phyloP scores from a whole-genome alignment of 1,140 invertebrate species.

The Zaprionus ornatus region DNA sequence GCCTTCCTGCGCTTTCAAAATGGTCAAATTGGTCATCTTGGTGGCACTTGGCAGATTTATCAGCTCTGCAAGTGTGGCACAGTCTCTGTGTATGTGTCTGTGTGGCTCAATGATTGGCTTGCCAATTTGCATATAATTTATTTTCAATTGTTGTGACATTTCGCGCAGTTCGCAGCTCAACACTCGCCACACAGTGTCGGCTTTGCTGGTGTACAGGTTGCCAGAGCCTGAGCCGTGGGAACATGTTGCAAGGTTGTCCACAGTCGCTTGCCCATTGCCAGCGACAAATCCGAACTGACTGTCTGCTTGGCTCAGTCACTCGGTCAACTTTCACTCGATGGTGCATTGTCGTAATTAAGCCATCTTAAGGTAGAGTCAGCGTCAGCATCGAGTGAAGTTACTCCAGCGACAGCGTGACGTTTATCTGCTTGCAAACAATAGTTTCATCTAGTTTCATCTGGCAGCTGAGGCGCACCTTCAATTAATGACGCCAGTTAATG shows the following conservation, averaged over 20 bases:
- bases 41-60: slow-evolving; percentile 42
- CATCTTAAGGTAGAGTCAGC: slow-evolving; percentile 53
- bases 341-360: slow-evolving; percentile 68
- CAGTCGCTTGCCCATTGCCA: slow-evolving; percentile 8
- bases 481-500: slow-evolving; percentile 67
- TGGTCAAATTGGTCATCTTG: slow-evolving; percentile 29
- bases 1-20: too few species aligned
- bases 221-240: slow-evolving; percentile 63
- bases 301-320: slow-evolving; percentile 30
- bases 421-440: slow-evolving; percentile 68
- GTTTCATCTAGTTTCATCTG: slow-evolving; percentile 58
- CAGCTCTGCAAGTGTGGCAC: slow-evolving; percentile 16
- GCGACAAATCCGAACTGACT: neutral
- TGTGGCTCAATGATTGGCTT: slow-evolving; percentile 55
- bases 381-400: neutral
- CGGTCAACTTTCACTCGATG: slow-evolving; percentile 64
- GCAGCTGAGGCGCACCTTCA: slow-evolving; percentile 70
- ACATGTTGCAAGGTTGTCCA: slow-evolving; percentile 29
- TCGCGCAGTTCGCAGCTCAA: slow-evolving; percentile 31
- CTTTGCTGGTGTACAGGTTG: slow-evolving; percentile 52
- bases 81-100: neutral
- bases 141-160: slow-evolving; percentile 80
- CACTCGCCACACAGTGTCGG: slow-evolving; percentile 3
- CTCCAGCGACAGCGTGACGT: slow-evolving; percentile 16
- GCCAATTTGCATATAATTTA: slow-evolving; percentile 81